Evolutionary conservation across 2,113 vertebrate species (phyloP).

Genomic region (Gadus macrocephalus): DNA sequence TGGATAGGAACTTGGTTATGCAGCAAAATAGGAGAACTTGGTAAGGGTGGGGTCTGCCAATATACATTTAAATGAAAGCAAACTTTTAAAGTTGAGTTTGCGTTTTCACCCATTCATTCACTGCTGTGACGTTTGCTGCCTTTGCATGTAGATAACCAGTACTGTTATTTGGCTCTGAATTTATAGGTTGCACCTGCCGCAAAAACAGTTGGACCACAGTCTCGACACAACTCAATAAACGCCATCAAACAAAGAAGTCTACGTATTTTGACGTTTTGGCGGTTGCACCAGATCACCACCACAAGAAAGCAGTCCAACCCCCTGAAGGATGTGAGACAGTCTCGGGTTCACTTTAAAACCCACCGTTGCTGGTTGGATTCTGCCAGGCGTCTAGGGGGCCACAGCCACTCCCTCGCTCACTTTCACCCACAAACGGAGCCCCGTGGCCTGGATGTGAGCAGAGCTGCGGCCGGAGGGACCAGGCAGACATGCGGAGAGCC

Average conservation of each 20-base stretch:
- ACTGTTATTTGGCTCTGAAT: slow-evolving; percentile 18
- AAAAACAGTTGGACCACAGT: background rate
- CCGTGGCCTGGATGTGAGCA: background rate
- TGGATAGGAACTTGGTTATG: slow-evolving; percentile 7
- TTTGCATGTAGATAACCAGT: background rate
- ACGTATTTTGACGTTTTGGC: too few species aligned
- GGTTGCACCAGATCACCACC: too few species aligned
- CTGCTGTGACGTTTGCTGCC: background rate
- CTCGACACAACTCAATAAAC: slow-evolving; percentile 5
- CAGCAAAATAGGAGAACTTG: slow-evolving; percentile 43
- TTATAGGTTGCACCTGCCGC: slow-evolving; percentile 31
- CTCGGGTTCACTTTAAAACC: slow-evolving; percentile 24
- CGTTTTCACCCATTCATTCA: too few species aligned
- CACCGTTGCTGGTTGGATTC: slow-evolving; percentile 1
- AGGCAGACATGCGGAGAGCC: slow-evolving; percentile 74
- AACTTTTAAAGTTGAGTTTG: too few species aligned
- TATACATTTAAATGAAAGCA: slow-evolving; percentile 47
- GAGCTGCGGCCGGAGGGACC: slow-evolving; percentile 18
- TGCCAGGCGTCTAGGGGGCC: background rate
- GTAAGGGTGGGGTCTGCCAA: slow-evolving; percentile 69
- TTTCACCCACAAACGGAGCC: background rate
- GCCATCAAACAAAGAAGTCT: slow-evolving; percentile 5
- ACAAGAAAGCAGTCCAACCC: too few species aligned
- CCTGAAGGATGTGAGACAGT: slow-evolving; percentile 25
- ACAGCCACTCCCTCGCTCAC: background rate